phyloP scores from a whole-genome alignment of 2,888 invertebrate species.

The Andrena chrysosceles region DNA sequence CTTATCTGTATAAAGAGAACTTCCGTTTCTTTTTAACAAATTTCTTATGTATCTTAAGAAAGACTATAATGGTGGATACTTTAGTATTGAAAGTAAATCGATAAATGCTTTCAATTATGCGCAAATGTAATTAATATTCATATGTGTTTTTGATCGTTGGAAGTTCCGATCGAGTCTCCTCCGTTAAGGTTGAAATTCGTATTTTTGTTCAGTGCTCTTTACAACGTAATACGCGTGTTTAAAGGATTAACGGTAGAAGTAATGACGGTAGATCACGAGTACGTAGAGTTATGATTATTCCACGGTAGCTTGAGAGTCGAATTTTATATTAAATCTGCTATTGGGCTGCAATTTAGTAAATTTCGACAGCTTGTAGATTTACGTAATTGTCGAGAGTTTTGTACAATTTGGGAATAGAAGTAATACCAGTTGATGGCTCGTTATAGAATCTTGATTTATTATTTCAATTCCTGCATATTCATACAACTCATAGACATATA shows the following conservation, averaged over 20 bases:
- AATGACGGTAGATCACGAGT: conserved; percentile 37
- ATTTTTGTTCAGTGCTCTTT: conserved; percentile 13
- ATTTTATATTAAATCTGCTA: conserved; percentile 32
- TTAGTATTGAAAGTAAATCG: conserved; percentile 13
- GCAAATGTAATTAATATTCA: conserved; percentile 39
- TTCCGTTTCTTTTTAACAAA: not conserved
- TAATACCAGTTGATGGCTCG: conserved; percentile 25
- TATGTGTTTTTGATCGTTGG: conserved; percentile 21
- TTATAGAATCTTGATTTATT: conserved; percentile 40
- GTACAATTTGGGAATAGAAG: conserved; percentile 41
- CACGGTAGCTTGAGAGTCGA: conserved; percentile 26
- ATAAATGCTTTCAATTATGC: conserved; percentile 65
- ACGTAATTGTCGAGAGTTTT: conserved; percentile 36
- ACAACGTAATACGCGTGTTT: not conserved
- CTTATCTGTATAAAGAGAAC: not conserved
- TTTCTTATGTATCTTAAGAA: conserved; percentile 1
- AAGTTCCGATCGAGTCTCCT: conserved; percentile 14
- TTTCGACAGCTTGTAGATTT: conserved; percentile 53
- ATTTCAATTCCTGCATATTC: conserved; percentile 26
- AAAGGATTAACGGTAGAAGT: conserved; percentile 48
- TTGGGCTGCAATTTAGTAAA: conserved; percentile 45
- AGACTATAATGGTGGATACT: not conserved
- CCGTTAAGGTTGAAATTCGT: conserved; percentile 20
- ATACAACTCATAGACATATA: conserved; percentile 29
- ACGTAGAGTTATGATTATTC: conserved; percentile 37